These are phyloP conservation scores for Schizopygopsis pylzovi DNA, from an alignment of 2,797 vertebrate species.

Conservation along the genomic window DNA sequence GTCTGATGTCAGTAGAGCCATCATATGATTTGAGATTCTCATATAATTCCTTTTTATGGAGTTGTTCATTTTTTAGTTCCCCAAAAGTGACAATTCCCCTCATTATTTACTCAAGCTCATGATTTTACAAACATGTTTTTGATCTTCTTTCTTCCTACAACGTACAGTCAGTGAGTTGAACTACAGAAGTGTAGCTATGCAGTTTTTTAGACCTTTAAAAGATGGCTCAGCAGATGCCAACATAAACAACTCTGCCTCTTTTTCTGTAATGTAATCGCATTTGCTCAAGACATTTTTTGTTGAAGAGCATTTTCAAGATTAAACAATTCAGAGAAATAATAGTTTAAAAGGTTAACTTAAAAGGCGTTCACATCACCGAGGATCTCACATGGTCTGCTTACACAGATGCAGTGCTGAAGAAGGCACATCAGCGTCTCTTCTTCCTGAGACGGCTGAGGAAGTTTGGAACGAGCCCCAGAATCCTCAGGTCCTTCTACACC, in stretches of 20 bases:
- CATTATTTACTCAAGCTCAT: not conserved
- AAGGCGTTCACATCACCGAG: too few species aligned
- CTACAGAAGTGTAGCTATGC: not conserved
- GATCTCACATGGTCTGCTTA: too few species aligned
- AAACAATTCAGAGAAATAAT: not conserved
- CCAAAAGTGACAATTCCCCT: not conserved
- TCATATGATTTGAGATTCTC: not conserved
- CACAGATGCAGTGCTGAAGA: too few species aligned
- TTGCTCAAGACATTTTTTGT: not conserved
- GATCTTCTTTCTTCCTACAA: not conserved
- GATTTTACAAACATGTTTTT: not conserved
- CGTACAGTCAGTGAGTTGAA: not conserved
- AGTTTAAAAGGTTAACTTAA: not conserved
- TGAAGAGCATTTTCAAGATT: not conserved
- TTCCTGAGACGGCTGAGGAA: too few species aligned
- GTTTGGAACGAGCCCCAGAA: too few species aligned
- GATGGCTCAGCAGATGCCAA: not conserved
- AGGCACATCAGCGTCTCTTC: too few species aligned
- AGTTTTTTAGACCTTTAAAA: not conserved
- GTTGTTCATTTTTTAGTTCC: not conserved
- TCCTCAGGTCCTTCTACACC: too few species aligned
- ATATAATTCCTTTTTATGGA: not conserved
- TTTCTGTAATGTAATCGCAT: constrained; percentile 12
- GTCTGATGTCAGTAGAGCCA: constrained; percentile 10
- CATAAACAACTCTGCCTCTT: not conserved